A percentile compares a stretch with the other conserved stretches of the same genome.
Conservation (phyloP, 2,888 invertebrate genomes). For the Tachina fera region DNA sequence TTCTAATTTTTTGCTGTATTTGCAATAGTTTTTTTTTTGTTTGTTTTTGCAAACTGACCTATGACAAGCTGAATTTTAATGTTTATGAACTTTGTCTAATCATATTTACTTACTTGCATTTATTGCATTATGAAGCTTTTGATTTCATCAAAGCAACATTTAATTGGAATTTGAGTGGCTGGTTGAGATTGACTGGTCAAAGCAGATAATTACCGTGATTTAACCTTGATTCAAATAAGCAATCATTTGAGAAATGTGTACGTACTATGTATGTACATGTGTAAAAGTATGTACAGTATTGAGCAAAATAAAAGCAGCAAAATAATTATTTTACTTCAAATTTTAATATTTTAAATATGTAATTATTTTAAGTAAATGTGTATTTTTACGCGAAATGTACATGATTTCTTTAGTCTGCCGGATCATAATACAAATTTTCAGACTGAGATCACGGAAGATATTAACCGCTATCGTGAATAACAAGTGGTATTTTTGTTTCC, state of each 20-base stretch:
- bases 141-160: background rate
- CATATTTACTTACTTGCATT: background rate
- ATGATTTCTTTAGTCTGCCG: too few species aligned
- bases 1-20: background rate
- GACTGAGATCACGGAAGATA: too few species aligned
- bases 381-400: too few species aligned
- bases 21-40: background rate
- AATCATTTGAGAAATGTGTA: slow-evolving; percentile 6
- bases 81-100: slow-evolving; percentile 47
- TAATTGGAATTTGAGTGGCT: slow-evolving; percentile 24
- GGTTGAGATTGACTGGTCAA: slow-evolving; percentile 4
- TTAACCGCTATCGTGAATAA: too few species aligned
- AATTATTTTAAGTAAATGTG: too few species aligned
- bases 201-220: slow-evolving; percentile 9
- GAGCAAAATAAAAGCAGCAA: too few species aligned
- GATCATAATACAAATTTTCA: too few species aligned
- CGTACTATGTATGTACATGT: background rate
- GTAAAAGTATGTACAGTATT: background rate
- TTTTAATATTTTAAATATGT: too few species aligned
- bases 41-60: slow-evolving; percentile 47
- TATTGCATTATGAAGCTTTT: slow-evolving; percentile 6
- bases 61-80: slow-evolving; percentile 32
- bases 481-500: too few species aligned
- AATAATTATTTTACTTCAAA: too few species aligned
- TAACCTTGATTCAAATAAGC: slow-evolving; percentile 34